Conservation (phyloP, 2,888 invertebrate genomes). For the Colletes collaris region DNA sequence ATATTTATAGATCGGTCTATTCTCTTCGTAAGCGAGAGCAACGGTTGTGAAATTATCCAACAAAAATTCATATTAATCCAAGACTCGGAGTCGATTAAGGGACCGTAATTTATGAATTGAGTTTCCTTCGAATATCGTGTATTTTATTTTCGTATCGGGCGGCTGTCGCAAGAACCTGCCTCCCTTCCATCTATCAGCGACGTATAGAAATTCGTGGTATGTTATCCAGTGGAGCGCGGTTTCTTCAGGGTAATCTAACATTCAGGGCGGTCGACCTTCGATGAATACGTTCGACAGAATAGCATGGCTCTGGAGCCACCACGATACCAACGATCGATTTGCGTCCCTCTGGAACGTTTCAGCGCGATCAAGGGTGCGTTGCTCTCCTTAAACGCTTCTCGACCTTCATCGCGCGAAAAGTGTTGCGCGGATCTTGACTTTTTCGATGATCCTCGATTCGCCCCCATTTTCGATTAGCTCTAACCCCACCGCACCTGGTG, state of each 20-base stretch:
- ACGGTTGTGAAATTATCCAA: too few relatives aligned
- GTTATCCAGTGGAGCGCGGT: neutral
- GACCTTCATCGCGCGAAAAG: slow-evolving; percentile 19
- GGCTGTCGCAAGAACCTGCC: too few relatives aligned
- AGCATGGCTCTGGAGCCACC: slow-evolving; percentile 15
- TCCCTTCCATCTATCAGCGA: too few relatives aligned
- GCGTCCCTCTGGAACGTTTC: slow-evolving; percentile 19
- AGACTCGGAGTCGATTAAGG: too few relatives aligned
- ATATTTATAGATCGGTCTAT: too few relatives aligned
- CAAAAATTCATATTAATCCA: too few relatives aligned
- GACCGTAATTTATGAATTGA: too few relatives aligned
- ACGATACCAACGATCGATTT: slow-evolving; percentile 36
- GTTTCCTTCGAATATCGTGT: too few relatives aligned
- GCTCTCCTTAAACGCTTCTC: slow-evolving; percentile 23
- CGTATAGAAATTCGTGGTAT: too few relatives aligned
- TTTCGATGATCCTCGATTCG: slow-evolving; percentile 14
- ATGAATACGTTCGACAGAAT: slow-evolving; percentile 26
- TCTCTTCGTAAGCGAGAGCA: too few relatives aligned
- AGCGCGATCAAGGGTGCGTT: slow-evolving; percentile 27
- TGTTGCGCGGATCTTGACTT: slow-evolving; percentile 11
- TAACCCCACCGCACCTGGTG: neutral
- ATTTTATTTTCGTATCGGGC: too few relatives aligned
- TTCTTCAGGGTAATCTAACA: slow-evolving; percentile 20
- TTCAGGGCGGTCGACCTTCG: slow-evolving; percentile 27
- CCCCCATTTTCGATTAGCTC: slow-evolving; percentile 13